Percentiles rank a stretch among this genome's conserved stretches.
Evolutionary conservation across 2,113 vertebrate species (phyloP).

Genomic region (Lasiurus borealis): DNA sequence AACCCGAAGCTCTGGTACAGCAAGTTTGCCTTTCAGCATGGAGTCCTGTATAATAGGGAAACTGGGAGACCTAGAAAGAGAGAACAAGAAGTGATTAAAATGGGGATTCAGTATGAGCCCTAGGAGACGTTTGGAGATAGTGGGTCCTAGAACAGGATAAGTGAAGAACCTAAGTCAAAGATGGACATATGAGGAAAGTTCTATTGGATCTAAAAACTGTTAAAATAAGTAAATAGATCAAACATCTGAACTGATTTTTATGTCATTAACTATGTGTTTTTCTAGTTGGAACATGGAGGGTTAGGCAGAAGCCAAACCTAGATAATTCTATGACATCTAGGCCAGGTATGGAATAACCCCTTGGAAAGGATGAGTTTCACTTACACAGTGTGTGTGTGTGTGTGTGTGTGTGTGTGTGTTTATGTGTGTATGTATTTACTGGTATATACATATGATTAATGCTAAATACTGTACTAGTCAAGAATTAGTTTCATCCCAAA

Average conservation of each 20-base stretch:
- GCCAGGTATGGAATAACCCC: background rate
- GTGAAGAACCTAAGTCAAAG: background rate
- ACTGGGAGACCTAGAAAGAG: constrained; percentile 93
- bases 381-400: background rate
- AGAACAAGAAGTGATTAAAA: constrained; percentile 49
- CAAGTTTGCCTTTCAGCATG: constrained; percentile 96
- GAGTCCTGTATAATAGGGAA: constrained; percentile 98
- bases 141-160: background rate
- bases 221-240: background rate
- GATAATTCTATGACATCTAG: background rate
- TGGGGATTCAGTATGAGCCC: background rate
- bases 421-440: too few species aligned
- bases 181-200: constrained; percentile 7
- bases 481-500: background rate
- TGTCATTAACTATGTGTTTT: constrained; percentile 3
- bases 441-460: background rate
- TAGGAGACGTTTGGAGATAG: background rate
- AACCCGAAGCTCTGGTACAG: constrained; percentile 94
- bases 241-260: background rate
- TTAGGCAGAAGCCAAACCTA: background rate
- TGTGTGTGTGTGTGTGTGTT: background rate
- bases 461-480: background rate
- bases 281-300: background rate
- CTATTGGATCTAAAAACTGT: background rate
- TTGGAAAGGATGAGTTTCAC: background rate